Base-by-base conservation (phyloP, 2,113 vertebrate genomes). In the Stictonetta naevosa region DNA sequence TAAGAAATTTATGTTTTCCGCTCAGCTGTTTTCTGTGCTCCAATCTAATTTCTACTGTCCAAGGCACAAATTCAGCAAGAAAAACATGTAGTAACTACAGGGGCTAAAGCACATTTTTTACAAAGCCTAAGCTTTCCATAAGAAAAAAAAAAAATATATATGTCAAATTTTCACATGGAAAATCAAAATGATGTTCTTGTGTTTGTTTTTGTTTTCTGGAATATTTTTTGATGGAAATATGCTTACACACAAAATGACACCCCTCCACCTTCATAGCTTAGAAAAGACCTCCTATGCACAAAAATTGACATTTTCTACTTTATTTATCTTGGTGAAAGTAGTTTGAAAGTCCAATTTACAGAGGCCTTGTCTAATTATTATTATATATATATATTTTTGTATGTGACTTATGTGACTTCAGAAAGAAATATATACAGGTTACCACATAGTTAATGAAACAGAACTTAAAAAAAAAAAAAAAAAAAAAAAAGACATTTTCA, bases 261-360 rank as follows among this genome's bases (percentile, higher is more conserved):
- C 7, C 17, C 6, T 40, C 5, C 0, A 14, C 7, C 18, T 25
- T 3, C 3, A 21, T 60, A 52, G 13, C 5, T 10, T 55, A 69
- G 34, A 83, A 79, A 34, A 62, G 10, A n/a, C 3, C 6, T 56
- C 1, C n/a, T 5, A 28, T 13, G 4, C 12, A 2, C n/a, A 77
- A 76, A 46, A n/a, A 26, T 2, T 1, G 4, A 38, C 4, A 42
- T 68, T 44, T 78, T 40, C 14, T 68, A 6, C 13, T 66, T 36
- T 21, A n/a, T 79, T 88, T 58, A 34, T 12, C 6, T 48, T 52
- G 16, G n/a, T 36, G 2, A 62, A 83, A 67, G 3, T 33, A 75
- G 7, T 53, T 75, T 72, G 33, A 83, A 91, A 86, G 29, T 42
- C 12, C 28, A 25, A 33, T 12, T 29, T 71, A 33, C 28, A 69